Percentiles rank a stretch among this genome's conserved stretches.
Conservation (phyloP, 2,113 vertebrate species). For the Galeopterus variegatus region DNA sequence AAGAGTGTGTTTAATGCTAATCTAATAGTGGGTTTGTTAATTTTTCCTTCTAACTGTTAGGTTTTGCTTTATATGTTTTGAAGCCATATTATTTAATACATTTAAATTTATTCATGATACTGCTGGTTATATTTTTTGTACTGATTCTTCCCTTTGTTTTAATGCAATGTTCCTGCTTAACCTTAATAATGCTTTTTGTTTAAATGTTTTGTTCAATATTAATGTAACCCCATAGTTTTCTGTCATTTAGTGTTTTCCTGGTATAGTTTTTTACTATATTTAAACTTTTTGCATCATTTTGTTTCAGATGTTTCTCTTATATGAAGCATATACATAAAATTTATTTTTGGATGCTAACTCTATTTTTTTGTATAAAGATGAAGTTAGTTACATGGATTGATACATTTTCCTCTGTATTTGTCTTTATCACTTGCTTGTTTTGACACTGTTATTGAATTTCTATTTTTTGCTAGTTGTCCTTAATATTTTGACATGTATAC, state of each 20-base stretch:
- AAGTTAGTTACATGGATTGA: not conserved
- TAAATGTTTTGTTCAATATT: not conserved
- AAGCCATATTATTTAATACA: not conserved
- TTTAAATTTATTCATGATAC: not conserved
- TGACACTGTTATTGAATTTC: not conserved
- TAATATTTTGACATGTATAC: not conserved
- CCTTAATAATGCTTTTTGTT: not conserved
- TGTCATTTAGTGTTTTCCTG: not conserved
- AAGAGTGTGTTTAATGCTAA: not conserved
- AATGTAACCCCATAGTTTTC: not conserved
- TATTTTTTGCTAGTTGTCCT: not conserved
- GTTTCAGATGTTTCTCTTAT: not conserved
- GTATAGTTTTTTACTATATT: not conserved
- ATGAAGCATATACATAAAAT: not conserved
- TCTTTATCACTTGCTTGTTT: not conserved
- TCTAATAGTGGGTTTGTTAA: not conserved
- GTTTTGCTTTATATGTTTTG: not conserved
- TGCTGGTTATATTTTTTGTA: not conserved
- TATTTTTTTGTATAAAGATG: not conserved
- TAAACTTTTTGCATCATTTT: not conserved
- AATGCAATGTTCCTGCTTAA: not conserved
- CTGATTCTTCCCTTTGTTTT: not conserved
- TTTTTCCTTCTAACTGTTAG: not conserved
- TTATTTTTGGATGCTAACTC: not conserved
- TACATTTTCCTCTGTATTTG: not conserved